A percentile compares a stretch with the other conserved stretches of the same genome.
phyloP scores from a whole-genome alignment of 2,888 invertebrate species.

The Trachelus tabidus region DNA sequence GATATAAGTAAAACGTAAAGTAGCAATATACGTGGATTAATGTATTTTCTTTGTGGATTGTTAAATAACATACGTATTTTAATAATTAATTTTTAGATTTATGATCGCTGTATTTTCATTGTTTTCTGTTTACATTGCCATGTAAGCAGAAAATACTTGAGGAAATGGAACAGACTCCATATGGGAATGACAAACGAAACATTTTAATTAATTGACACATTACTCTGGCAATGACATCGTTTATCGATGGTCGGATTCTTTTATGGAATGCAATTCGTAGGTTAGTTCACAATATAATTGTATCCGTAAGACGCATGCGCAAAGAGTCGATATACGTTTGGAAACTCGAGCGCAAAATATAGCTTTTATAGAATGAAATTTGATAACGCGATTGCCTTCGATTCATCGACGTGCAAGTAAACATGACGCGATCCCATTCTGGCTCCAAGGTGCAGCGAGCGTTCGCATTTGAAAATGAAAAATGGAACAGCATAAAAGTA shows the following conservation, averaged over 20 bases:
- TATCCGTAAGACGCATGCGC: not conserved
- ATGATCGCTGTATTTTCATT: not conserved
- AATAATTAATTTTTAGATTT: not conserved
- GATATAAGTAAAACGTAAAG: not conserved
- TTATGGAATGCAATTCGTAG: not conserved
- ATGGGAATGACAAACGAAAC: not conserved
- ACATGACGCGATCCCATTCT: constrained; percentile 24
- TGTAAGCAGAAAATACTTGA: too few relatives aligned
- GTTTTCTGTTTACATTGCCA: not conserved
- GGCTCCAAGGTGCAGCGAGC: not conserved
- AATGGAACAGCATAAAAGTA: constrained; percentile 35
- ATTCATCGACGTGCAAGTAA: constrained; percentile 41
- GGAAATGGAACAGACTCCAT: too few relatives aligned
- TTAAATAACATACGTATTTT: not conserved
- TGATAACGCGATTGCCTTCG: constrained; percentile 55
- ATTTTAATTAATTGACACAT: constrained; percentile 19
- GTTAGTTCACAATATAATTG: not conserved
- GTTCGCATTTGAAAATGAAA: not conserved
- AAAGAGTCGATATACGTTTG: not conserved
- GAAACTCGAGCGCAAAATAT: not conserved
- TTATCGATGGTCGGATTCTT: not conserved
- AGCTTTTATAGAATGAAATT: constrained; percentile 45
- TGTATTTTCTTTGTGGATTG: not conserved
- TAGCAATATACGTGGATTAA: not conserved
- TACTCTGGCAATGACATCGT: constrained; percentile 3